Conservation (phyloP, 2,113 vertebrate genomes). For the Chamaea fasciata region DNA sequence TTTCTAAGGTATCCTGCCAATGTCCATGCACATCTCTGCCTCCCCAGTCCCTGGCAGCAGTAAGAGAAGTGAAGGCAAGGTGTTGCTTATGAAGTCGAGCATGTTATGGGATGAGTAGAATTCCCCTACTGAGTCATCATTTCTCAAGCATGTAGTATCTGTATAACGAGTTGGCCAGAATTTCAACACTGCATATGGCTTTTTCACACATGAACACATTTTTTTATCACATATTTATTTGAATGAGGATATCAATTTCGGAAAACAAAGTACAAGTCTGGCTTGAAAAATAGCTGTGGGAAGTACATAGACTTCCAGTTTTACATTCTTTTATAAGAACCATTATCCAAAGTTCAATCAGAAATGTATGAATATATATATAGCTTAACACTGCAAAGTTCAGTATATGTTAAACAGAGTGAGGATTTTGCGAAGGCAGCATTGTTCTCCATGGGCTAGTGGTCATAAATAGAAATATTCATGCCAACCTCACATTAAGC, state of each 20-base stretch:
- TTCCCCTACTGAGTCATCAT: conserved; percentile 13
- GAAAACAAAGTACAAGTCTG: conserved; percentile 31
- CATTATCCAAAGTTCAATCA: neutral
- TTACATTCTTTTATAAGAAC: neutral
- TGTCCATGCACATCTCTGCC: neutral
- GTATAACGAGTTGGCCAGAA: conserved; percentile 32
- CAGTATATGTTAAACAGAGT: neutral
- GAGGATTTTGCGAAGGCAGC: conserved; percentile 26
- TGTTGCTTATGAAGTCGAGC: neutral
- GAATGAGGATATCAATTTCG: conserved; percentile 9
- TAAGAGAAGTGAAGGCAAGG: neutral
- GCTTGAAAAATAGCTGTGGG: neutral
- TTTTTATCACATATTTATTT: conserved; percentile 36
- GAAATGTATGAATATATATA: neutral
- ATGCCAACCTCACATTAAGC: neutral
- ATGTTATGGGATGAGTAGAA: neutral
- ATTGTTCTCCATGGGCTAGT: neutral
- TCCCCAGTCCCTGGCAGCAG: neutral
- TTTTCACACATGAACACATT: conserved; percentile 55
- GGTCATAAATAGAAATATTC: neutral
- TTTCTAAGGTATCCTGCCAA: neutral
- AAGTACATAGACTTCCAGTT: neutral
- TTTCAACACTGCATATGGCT: conserved; percentile 35
- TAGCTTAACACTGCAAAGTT: neutral
- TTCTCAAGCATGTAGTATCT: neutral